Percentiles rank a stretch among this genome's conserved stretches.
These are phyloP conservation scores for Pygocentrus nattereri DNA, from an alignment of 2,797 vertebrate species.

Conservation along the genomic window DNA sequence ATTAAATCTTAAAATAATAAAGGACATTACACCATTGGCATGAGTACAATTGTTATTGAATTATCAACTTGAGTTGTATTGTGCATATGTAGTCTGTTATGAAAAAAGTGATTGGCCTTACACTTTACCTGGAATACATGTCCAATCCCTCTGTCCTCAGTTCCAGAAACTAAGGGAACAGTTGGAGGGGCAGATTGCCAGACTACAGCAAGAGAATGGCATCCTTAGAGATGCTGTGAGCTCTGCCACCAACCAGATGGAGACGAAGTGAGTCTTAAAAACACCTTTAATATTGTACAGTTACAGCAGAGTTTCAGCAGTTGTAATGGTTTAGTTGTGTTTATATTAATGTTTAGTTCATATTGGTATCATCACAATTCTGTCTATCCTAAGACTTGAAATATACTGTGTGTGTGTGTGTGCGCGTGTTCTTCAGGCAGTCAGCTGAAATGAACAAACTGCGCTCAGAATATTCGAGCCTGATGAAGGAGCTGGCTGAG, in stretches of 20 bases:
- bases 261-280: conserved; percentile 91
- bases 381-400: not conserved
- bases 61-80: not conserved
- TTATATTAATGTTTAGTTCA: not conserved
- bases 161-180: conserved; percentile 94
- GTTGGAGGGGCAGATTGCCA: conserved; percentile 92
- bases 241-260: conserved; percentile 94
- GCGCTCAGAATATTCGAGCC: conserved; percentile 88
- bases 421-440: conserved; percentile 81
- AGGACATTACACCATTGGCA: not conserved
- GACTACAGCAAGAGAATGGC: conserved; percentile 95
- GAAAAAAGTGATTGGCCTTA: not conserved
- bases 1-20: not conserved
- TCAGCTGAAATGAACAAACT: conserved; percentile 93
- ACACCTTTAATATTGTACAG: not conserved
- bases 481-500: conserved; percentile 93
- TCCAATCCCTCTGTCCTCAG: conserved; percentile 68
- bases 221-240: conserved; percentile 98
- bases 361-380: not conserved
- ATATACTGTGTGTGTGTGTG: not conserved
- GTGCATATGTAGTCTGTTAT: not conserved
- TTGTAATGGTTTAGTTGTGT: not conserved
- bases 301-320: not conserved
- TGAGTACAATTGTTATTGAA: not conserved
- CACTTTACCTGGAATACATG: not conserved